phyloP scores from a whole-genome alignment of 2,888 invertebrate species.

The Polymixis flavicincta region DNA sequence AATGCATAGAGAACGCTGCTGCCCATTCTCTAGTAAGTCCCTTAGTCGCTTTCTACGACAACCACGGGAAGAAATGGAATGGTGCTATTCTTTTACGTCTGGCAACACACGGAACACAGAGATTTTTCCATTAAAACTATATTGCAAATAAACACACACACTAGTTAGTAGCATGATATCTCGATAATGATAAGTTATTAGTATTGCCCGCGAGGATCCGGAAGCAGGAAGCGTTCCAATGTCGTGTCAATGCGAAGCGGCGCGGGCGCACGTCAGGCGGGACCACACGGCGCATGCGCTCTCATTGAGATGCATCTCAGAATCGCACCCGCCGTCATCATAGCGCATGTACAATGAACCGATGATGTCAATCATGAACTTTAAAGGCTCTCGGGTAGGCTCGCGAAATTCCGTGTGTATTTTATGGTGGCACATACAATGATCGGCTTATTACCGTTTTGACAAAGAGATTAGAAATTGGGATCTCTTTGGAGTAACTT shows the following conservation, averaged over 20 bases:
- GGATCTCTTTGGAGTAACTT: not conserved
- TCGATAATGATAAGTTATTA: slow-evolving; percentile 77
- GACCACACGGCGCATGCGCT: slow-evolving; percentile 64
- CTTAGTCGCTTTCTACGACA: no score
- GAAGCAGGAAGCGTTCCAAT: slow-evolving; percentile 86
- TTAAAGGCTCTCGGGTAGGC: slow-evolving; percentile 55
- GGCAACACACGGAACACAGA: no score
- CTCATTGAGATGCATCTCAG: slow-evolving; percentile 78
- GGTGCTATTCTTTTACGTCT: no score
- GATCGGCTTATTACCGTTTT: slow-evolving; percentile 9
- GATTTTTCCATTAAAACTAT: slow-evolving; percentile 4
- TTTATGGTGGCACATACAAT: slow-evolving; percentile 41
- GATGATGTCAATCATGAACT: slow-evolving; percentile 71
- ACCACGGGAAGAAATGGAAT: no score
- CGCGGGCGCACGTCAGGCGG: slow-evolving; percentile 67
- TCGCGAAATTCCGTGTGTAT: slow-evolving; percentile 47
- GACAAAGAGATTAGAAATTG: not conserved
- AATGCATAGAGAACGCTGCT: no score
- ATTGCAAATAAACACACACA: slow-evolving; percentile 39
- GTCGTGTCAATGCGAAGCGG: slow-evolving; percentile 76
- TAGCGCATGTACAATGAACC: slow-evolving; percentile 70
- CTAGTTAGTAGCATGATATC: slow-evolving; percentile 54
- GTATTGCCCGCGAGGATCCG: slow-evolving; percentile 82
- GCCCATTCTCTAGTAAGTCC: no score
- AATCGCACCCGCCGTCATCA: slow-evolving; percentile 59